Evolutionary conservation across 1,140 invertebrate species (phyloP).

Genomic region (Conopomorpha cramerella): DNA sequence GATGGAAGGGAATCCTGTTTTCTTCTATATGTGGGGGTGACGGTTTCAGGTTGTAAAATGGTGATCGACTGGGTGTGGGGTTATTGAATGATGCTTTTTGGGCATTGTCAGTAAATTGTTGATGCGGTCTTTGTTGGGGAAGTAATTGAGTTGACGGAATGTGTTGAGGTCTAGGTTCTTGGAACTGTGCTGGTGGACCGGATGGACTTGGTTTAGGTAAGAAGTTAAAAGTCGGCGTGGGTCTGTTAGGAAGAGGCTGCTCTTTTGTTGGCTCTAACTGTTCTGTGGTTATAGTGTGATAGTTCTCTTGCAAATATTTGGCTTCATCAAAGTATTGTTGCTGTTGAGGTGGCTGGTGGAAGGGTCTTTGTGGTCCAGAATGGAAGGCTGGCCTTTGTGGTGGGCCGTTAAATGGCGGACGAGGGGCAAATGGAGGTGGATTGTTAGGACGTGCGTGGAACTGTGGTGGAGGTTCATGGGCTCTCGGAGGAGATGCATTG

Average conservation of each 20-base stretch:
- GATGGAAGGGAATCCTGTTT: conserved; percentile 41
- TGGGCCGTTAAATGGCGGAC: conserved; percentile 25
- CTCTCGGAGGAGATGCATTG: conserved; percentile 24
- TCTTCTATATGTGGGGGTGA: conserved; percentile 49
- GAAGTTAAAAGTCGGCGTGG: conserved; percentile 30
- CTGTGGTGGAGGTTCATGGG: conserved; percentile 18
- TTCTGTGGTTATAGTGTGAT: conserved; percentile 57
- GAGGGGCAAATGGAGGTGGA: conserved; percentile 22
- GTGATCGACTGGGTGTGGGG: conserved; percentile 22
- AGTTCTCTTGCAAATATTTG: conserved; percentile 59
- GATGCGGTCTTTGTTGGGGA: conserved; percentile 35
- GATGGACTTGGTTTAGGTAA: conserved; percentile 28
- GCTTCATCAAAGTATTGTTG: conserved; percentile 52
- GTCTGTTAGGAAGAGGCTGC: conserved; percentile 30
- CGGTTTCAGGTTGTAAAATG: conserved; percentile 56
- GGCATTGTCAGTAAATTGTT: conserved; percentile 32
- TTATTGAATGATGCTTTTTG: conserved; percentile 32
- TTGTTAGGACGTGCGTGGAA: conserved; percentile 29
- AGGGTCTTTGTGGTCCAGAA: conserved; percentile 46
- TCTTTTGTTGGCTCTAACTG: conserved; percentile 46
- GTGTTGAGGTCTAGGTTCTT: conserved; percentile 27
- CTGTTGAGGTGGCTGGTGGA: conserved; percentile 34
- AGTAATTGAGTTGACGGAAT: conserved; percentile 35
- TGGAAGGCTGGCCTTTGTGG: conserved; percentile 37
- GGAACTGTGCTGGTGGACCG: conserved; percentile 25